Conservation (phyloP, 1,140 invertebrate species). For the Lucilia sericata region DNA sequence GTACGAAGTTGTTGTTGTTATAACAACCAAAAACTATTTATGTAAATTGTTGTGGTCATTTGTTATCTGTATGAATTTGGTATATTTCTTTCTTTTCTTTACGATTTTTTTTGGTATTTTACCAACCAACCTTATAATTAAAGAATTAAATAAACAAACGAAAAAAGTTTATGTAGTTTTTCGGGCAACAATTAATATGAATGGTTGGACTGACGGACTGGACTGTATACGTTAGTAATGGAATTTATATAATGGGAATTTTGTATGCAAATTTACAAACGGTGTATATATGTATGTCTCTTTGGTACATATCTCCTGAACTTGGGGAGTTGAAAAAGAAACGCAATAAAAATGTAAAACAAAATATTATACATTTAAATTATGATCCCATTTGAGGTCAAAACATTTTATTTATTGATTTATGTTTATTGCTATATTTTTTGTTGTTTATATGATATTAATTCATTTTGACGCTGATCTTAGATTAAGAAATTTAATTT, state of each 20-base stretch:
- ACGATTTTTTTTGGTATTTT: constrained; percentile 17
- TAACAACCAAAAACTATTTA: constrained; percentile 39
- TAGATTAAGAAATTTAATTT: no score
- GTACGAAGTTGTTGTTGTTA: constrained; percentile 9
- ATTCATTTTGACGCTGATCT: background rate
- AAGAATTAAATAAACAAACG: constrained; percentile 38
- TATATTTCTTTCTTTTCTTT: background rate
- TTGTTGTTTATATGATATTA: background rate
- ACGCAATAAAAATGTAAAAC: background rate
- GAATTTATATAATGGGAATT: constrained; percentile 26
- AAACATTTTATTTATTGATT: background rate
- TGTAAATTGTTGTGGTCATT: constrained; percentile 37
- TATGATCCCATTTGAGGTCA: background rate
- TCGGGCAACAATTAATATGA: background rate
- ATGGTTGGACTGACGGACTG: background rate
- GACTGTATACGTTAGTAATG: background rate
- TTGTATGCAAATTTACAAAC: constrained; percentile 8
- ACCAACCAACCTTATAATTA: constrained; percentile 42
- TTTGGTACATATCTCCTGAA: no score
- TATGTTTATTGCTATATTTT: background rate
- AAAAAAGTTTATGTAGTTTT: background rate
- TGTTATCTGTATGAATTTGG: constrained; percentile 25
- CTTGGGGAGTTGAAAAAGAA: background rate
- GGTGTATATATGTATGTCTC: no score
- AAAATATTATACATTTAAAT: background rate